Percentiles rank a stretch among this genome's conserved stretches.
Evolutionary conservation across 2,797 vertebrate species (phyloP).

Genomic region (Ptychobarbus kaznakovi): DNA sequence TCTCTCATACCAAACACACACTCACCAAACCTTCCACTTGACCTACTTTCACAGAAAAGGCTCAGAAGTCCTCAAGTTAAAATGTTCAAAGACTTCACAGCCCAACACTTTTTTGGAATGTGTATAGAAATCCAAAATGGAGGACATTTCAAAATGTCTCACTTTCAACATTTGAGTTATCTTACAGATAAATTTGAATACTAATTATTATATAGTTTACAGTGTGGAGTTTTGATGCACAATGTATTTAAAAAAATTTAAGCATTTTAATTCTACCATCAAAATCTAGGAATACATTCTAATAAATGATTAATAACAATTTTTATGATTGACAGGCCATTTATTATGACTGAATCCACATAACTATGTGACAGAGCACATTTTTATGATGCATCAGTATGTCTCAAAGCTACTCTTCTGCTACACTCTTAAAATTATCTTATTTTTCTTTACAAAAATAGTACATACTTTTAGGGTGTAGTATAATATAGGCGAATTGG

Average conservation of each 20-base stretch:
- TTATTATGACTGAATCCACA: background rate
- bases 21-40: slow-evolving; percentile 23
- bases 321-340: background rate
- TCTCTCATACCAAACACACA: background rate
- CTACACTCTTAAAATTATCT: background rate
- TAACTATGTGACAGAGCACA: background rate
- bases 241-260: background rate
- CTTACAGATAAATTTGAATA: background rate
- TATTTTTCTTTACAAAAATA: background rate
- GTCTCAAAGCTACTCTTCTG: background rate
- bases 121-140: too few relatives aligned
- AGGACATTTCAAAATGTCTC: too few relatives aligned
- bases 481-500: background rate
- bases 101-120: too few relatives aligned
- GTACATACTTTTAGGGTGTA: background rate
- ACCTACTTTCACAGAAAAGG: slow-evolving; percentile 49
- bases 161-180: too few relatives aligned
- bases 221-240: background rate
- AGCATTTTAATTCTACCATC: background rate
- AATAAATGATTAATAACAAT: background rate
- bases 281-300: background rate
- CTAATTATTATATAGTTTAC: background rate
- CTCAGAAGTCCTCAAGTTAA: slow-evolving; percentile 25
- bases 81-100: slow-evolving; percentile 29
- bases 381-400: background rate